Evolutionary conservation across 1,140 invertebrate species (phyloP).

Genomic region (Microplitis demolitor): DNA sequence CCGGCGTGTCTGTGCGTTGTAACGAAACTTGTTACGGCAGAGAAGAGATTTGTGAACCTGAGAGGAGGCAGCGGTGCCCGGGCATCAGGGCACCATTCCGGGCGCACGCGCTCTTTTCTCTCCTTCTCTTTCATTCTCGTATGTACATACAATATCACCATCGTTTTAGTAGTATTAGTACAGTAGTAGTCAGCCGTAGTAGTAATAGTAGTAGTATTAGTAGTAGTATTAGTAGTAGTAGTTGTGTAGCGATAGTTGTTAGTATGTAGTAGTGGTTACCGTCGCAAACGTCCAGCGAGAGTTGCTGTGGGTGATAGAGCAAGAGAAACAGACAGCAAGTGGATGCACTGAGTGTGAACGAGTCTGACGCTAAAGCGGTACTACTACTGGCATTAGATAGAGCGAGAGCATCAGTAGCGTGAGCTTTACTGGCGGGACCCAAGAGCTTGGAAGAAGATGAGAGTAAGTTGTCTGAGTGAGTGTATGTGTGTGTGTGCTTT

Average conservation of each 20-base stretch:
- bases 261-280: constrained; percentile 16
- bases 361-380: constrained; percentile 1
- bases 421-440: constrained; percentile 17
- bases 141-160: neutral
- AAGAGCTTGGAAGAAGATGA: neutral
- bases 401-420: neutral
- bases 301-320: constrained; percentile 23
- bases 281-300: constrained; percentile 13
- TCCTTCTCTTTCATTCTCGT: neutral
- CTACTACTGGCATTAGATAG: neutral
- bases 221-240: neutral
- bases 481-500: neutral
- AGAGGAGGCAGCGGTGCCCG: constrained; percentile 45
- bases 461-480: neutral
- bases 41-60: constrained; percentile 37
- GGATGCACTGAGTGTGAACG: constrained; percentile 26
- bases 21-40: constrained; percentile 46
- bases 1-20: constrained; percentile 32
- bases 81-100: constrained; percentile 51
- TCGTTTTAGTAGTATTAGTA: too few relatives aligned
- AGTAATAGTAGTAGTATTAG: neutral
- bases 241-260: neutral
- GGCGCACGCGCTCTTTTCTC: constrained; percentile 42
- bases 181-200: too few relatives aligned
- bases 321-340: constrained; percentile 28